Percentiles rank a stretch among this genome's conserved stretches.
Evolutionary conservation across 1,140 invertebrate genomes (phyloP).

Genomic region (Drosophila truncata): DNA sequence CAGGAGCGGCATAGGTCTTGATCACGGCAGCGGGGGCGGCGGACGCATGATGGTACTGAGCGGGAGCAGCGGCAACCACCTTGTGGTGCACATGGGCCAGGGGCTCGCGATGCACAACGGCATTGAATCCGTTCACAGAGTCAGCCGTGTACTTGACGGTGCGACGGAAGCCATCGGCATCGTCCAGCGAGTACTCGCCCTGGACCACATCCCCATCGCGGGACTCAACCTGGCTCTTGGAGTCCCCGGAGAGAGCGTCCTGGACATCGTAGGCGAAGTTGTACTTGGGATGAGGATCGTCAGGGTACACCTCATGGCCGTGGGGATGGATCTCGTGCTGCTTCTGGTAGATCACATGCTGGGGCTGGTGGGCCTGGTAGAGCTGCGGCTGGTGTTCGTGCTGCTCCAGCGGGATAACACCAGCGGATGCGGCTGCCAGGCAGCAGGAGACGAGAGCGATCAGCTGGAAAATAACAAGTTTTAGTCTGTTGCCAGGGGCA

Average conservation of each 20-base stretch:
- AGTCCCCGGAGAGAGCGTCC: slow-evolving; percentile 87
- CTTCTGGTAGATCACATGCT: slow-evolving; percentile 73
- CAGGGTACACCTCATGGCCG: slow-evolving; percentile 78
- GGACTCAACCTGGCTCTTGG: slow-evolving; percentile 87
- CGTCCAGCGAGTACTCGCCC: slow-evolving; percentile 80
- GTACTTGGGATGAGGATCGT: slow-evolving; percentile 86
- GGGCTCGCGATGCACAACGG: slow-evolving; percentile 85
- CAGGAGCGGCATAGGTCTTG: slow-evolving; percentile 57
- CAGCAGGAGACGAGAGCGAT: slow-evolving; percentile 61
- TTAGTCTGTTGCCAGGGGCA: background rate
- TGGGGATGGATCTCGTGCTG: slow-evolving; percentile 70
- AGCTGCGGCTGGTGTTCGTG: slow-evolving; percentile 56
- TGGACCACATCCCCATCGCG: slow-evolving; percentile 87
- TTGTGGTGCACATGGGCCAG: slow-evolving; percentile 73
- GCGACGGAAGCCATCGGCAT: slow-evolving; percentile 84
- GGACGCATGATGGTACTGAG: slow-evolving; percentile 64
- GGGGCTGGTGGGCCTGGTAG: slow-evolving; percentile 55
- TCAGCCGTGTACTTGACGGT: slow-evolving; percentile 86
- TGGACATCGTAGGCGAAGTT: slow-evolving; percentile 86
- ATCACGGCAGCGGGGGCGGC: slow-evolving; percentile 48
- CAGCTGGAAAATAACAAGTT: slow-evolving; percentile 26
- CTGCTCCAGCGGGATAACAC: slow-evolving; percentile 70
- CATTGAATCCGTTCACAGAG: slow-evolving; percentile 85
- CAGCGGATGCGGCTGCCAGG: slow-evolving; percentile 64
- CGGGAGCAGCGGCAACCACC: slow-evolving; percentile 60